Base-by-base conservation (phyloP, 2,797 vertebrate species). In the Sebastolobus alascanus region DNA sequence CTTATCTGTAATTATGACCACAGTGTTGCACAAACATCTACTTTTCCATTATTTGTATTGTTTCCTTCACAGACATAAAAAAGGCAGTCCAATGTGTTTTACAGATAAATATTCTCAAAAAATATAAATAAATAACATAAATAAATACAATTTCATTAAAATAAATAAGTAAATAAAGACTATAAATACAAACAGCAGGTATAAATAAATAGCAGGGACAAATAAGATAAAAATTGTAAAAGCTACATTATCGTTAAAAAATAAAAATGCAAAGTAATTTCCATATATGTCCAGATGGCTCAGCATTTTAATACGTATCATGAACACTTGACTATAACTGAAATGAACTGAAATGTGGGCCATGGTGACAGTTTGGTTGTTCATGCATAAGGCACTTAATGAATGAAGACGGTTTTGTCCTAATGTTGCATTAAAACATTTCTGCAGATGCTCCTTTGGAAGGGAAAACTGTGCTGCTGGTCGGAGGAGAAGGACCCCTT, bases 401-500 rank as follows among this genome's bases (percentile, higher is more conserved):
- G 3, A 31, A 25, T 40, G 2, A 25, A 65, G 27, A 8, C 3
- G 8, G 46, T 77, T 37, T 33, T 38, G 27, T 22, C 31, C 14
- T 59, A 40, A 75, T 25, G 37, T 38, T 64, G 6, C 40, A 43
- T 37, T 27, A n/a, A 9, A 83, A 69, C n/a, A 20, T 84, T 65
- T 76, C 61, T 68, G 6, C 88, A 98, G 97, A 94, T 79, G 58
- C 84, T 22, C 75, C 83, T 71, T 84, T 97, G 54, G 94, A 95
- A 77, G 97, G 96, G 10, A 97, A 96, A 93, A 96, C 70, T 0
- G 94, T 97, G 70, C 77, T 98, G 90, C 89, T 99, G 37, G 83
- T 97, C 7, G 97, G 96, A 40, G 87, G 91, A 2, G 75, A 90
- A 0, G 96, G 95, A 46, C 91, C 95, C 0, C 58, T 96, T 61